These are phyloP conservation scores for Lepus europaeus DNA, from an alignment of 2,113 vertebrate species.

Conservation along the genomic window DNA sequence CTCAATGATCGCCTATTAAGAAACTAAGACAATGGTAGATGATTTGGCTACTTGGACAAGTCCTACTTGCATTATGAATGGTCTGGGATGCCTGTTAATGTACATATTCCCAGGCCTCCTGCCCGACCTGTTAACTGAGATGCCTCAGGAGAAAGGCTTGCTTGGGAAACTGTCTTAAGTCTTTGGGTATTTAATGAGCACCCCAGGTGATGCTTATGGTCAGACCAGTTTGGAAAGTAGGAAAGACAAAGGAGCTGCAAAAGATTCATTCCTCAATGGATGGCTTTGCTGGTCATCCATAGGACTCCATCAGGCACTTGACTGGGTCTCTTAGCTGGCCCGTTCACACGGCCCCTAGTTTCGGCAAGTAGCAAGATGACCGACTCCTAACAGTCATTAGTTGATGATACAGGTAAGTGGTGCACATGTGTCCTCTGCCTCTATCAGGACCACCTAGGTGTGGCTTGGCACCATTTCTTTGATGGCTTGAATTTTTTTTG, in stretches of 20 bases:
- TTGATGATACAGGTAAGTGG: neutral
- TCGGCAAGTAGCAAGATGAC: neutral
- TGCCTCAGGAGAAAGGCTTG: neutral
- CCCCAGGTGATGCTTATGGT: neutral
- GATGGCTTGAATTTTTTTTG: slow-evolving; percentile 4
- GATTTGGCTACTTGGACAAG: neutral
- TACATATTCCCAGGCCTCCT: neutral
- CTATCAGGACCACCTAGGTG: neutral
- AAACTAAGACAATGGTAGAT: neutral
- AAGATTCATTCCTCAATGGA: neutral
- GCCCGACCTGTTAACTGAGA: neutral
- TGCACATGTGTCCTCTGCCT: neutral
- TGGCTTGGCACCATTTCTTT: slow-evolving; percentile 18
- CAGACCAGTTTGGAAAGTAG: neutral
- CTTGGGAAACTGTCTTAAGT: neutral
- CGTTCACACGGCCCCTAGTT: neutral
- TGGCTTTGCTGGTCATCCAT: neutral
- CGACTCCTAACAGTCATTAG: neutral
- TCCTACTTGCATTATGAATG: neutral
- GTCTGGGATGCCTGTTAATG: neutral
- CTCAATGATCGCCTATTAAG: neutral
- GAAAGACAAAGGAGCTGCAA: neutral
- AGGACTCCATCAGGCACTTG: neutral
- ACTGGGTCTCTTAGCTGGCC: neutral
- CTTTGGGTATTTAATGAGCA: neutral